Evolutionary conservation across 2,113 vertebrate species (phyloP), one percentile per base, ranked within the genome.

Genomic region (Nannobrachium achirus): DNA sequence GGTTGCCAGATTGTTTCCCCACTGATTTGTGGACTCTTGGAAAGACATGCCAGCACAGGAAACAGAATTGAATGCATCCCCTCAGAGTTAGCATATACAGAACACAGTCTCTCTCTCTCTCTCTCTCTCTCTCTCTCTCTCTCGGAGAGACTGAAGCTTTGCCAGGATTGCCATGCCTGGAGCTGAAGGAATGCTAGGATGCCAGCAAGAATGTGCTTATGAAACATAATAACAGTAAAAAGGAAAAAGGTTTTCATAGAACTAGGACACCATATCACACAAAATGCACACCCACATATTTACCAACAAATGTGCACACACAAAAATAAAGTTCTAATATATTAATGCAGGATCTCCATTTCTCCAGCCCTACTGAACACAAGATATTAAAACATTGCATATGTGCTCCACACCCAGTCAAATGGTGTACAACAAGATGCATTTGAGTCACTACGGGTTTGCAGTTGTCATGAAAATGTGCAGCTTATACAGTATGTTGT

Each of bases 361-460:
- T 93, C n/a, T n/a, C n/a, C 89, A 92, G 78, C 60, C 89, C 93
- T 87, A 86, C 94, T 94, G 93, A 25, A 25, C 92, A 92, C 93
- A 93, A 93, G 91, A 91, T 89, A 70, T 56, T 92, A 94, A 94
- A 94, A 93, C 93, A 94, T 93, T 93, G n/a, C n/a, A n/a, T n/a
- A n/a, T n/a, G 92, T 94, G 80, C 88, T 81, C 75, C 77, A 85
- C 69, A 39, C 11, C 16, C 45, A 69, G 45, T 51, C 89, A 82
- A 85, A 81, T 89, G 87, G 92, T 87, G 92, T 86, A 84, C 85
- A 44, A n/a, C n/a, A 41, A 61, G 41, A 13, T 39, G 1, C 16
- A 16, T 15, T 15, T 8, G 16, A 16, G 11, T 40, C 39, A 41
- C 14, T n/a, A 3, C 1, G 40, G 33, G n/a, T 57, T 57, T 48